A percentile compares a stretch with the other conserved stretches of the same genome.
Evolutionary conservation across 2,113 vertebrate genomes (phyloP).

Genomic region (Cranoglanis bouderius): DNA sequence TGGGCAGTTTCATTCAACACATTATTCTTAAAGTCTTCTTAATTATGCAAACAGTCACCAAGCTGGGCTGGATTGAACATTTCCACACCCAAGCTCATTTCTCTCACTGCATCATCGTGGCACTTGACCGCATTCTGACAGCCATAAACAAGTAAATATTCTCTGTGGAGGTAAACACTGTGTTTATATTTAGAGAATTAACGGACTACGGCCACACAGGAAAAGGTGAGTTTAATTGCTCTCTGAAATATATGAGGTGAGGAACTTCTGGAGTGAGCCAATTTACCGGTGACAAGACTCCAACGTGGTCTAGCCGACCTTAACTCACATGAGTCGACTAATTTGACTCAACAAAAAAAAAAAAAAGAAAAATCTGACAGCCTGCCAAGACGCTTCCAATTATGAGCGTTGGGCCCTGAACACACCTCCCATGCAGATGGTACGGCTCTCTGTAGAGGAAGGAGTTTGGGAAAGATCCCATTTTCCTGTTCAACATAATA

Average conservation of each 20-base stretch:
- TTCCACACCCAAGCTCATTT: not conserved
- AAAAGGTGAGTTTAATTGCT: constrained; percentile 8
- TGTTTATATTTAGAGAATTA: constrained; percentile 7
- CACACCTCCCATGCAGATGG: constrained; percentile 39
- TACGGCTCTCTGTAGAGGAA: constrained; percentile 16
- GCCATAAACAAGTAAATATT: constrained; percentile 13
- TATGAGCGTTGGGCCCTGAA: constrained; percentile 24
- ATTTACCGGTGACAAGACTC: constrained; percentile 44
- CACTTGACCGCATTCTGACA: constrained; percentile 23
- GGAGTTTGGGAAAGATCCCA: constrained; percentile 20
- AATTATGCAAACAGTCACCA: not conserved
- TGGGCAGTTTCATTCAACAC: not conserved
- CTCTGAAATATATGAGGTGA: constrained; percentile 8
- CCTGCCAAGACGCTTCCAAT: constrained; percentile 47
- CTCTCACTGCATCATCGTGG: not conserved
- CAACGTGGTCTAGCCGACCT: constrained; percentile 22
- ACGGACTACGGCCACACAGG: no score
- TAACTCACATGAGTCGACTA: constrained; percentile 42
- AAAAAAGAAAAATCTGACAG: constrained; percentile 42
- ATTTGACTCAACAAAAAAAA: constrained; percentile 38
- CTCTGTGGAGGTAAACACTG: not conserved
- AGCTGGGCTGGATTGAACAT: not conserved
- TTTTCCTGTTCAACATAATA: not conserved
- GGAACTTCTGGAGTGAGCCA: constrained; percentile 28
- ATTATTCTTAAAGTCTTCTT: not conserved